Evolutionary conservation across 1,140 invertebrate species (phyloP).

Genomic region (Hetaerina americana): DNA sequence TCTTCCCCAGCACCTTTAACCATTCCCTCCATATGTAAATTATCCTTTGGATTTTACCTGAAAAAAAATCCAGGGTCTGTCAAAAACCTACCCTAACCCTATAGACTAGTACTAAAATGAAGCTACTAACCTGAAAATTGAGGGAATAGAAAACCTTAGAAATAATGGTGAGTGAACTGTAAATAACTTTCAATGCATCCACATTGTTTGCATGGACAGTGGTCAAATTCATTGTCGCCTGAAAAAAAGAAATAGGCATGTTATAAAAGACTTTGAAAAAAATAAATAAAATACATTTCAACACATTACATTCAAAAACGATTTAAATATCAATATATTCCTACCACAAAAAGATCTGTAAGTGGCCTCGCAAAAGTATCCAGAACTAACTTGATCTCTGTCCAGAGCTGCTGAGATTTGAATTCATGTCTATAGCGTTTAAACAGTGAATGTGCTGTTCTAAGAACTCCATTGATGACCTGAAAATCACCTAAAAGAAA

Average conservation of each 20-base stretch:
- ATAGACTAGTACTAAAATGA: too few species aligned
- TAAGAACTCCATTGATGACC: constrained; percentile 86
- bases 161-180: constrained; percentile 78
- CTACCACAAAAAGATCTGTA: constrained; percentile 79
- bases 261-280: too few species aligned
- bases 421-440: constrained; percentile 92
- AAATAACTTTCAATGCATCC: constrained; percentile 73
- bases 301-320: constrained; percentile 14
- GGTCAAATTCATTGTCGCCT: constrained; percentile 76
- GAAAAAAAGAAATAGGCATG: constrained; percentile 21
- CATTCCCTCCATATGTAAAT: too few species aligned
- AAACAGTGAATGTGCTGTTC: constrained; percentile 92
- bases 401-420: constrained; percentile 87
- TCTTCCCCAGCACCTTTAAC: too few species aligned
- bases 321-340: too few species aligned
- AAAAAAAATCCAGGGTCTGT: too few species aligned
- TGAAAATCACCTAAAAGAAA: constrained; percentile 67
- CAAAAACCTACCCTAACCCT: too few species aligned
- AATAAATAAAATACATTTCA: constrained; percentile 10
- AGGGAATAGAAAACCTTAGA: constrained; percentile 94
- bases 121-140: constrained; percentile 75
- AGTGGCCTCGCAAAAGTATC: constrained; percentile 86
- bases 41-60: too few species aligned
- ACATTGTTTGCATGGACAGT: constrained; percentile 63
- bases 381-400: constrained; percentile 92